These are phyloP conservation scores for Tricholauxania praeusta DNA, from an alignment of 2,888 invertebrate genomes.

Conservation along the genomic window DNA sequence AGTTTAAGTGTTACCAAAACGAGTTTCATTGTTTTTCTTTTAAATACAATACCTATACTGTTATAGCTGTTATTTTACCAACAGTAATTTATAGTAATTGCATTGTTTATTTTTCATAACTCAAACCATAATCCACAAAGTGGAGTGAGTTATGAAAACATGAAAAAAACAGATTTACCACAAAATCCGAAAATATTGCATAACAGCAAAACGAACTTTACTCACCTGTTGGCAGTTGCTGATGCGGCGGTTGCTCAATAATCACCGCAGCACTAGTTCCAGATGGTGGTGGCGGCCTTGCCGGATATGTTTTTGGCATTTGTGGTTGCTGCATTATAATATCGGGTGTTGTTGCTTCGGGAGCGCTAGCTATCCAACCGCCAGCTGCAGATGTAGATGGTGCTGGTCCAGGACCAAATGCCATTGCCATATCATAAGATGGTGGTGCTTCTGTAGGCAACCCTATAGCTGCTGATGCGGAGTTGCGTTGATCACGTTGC, in stretches of 20 bases:
- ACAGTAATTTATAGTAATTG: too few relatives aligned
- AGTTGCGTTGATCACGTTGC: slow-evolving; percentile 47
- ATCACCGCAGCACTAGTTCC: slow-evolving; percentile 31
- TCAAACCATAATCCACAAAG: too few relatives aligned
- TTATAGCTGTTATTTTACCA: too few relatives aligned
- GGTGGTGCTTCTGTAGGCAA: slow-evolving; percentile 60
- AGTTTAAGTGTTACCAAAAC: slow-evolving; percentile 6
- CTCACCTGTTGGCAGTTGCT: slow-evolving; percentile 50
- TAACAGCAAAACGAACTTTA: background rate
- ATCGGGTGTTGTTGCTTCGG: slow-evolving; percentile 35
- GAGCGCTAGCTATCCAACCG: slow-evolving; percentile 37
- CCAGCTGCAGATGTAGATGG: slow-evolving; percentile 8
- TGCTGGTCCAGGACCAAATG: background rate
- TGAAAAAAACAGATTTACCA: background rate
- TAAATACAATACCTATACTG: too few relatives aligned
- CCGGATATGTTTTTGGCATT: slow-evolving; percentile 29
- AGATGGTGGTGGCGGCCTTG: slow-evolving; percentile 6
- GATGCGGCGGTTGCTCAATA: slow-evolving; percentile 49
- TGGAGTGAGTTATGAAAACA: too few relatives aligned
- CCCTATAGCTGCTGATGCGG: slow-evolving; percentile 47
- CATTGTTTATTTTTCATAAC: too few relatives aligned
- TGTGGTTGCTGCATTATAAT: slow-evolving; percentile 34
- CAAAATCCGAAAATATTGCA: background rate
- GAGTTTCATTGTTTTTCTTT: background rate
- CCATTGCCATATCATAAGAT: slow-evolving; percentile 62